Base-by-base conservation (phyloP, 2,888 invertebrate species). In the Pristionchus japonicus region DNA sequence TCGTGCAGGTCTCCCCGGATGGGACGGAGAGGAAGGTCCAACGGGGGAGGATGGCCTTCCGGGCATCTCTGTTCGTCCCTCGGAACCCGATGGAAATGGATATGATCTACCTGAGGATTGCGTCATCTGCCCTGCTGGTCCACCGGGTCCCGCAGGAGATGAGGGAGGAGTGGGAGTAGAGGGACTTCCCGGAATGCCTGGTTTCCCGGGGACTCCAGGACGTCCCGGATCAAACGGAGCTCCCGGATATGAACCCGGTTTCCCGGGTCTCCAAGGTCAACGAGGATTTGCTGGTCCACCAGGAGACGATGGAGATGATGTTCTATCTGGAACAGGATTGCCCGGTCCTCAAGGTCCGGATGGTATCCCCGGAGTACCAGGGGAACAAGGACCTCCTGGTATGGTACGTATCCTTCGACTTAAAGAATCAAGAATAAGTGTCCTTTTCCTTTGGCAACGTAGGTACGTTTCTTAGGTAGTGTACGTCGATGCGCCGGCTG, bases 11-110 rank as follows among this genome's bases (percentile, higher is more conserved):
- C 27, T 83, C 11, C 82, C 82, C n/a, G 82, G 82, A 23, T 83
- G 82, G 82, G 82, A 83, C 23, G 82, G 82, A 13, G 82, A 83
- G 52, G 49, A 49, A 20, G 82, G 82, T 0, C 23, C 52, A 11
- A 20, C 23, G 7, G 82, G 82, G 17, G 82, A 83, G 43, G 52
- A 83, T 83, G 82, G 82, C 17, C 34, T 83, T n/a, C 82, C 82
- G 34, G 82, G 82, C 1, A 83, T 83, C 31, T 52, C 82, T 9
- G 20, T 83, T 43, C 82, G 27, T 52, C 82, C 82, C 6, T 52
- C 52, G 4, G 31, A 52, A 34, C 52, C 49, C n/a, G 82, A 83
- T 20, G 43, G 77, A n/a, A 43, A 40, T n/a, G 77, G 77, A 3
- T 77, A 77, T 13, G 77, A 77, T 77, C 23, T 43, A 3, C 47